Evolutionary conservation across 64 coral and sea anemone species (phyloP), one percentile per base, ranked within the genome.

Genomic region (Stichodactyla helianthus): DNA sequence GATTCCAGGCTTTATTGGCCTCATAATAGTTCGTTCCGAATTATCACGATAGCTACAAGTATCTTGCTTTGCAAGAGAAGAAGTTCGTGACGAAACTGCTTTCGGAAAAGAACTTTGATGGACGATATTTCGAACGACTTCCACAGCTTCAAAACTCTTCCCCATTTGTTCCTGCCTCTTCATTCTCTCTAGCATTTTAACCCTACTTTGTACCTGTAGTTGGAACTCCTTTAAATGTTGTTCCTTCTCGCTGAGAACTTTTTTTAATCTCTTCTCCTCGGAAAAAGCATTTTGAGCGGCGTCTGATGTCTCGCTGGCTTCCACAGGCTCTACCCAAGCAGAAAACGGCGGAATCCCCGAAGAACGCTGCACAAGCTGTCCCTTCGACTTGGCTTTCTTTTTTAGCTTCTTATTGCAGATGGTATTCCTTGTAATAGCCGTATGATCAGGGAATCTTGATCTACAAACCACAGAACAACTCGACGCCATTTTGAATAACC

Each of bases 81-180:
- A 65, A 13, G 59, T 84, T 54, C 2, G 15, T 1, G 15, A 52
- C 7, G 51, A 54, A 15, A 85, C 54, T 26, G 56, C 77, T 64
- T 90, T 89, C 27, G 94, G 92, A 65, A 97, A 88, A 50, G 91
- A 97, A 79, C 94, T 97, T 26, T 97, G 94, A 16, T 90, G 91
- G 19, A 97, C 92, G 17, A 97, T 87, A 81, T 97, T 97, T 58
- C 89, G 85, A 23, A 92, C 94, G 52, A 90, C 83, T 90, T 93
- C 94, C 31, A 93, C 86, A 83, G 91, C 94, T 31, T 97, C 88
- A 52, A 82, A 82, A 50, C 90, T 86, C 67, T 90, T 97, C 1
- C 85, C 94, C 11, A 90, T 51, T 57, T 93, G 94, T 54, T 97
- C 94, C 9, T 93, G 84, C 11, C 82, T 88, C 61, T 90, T 93